Base-by-base conservation (phyloP, 2,113 vertebrate genomes). In the Anarhynchus alexandrinus region DNA sequence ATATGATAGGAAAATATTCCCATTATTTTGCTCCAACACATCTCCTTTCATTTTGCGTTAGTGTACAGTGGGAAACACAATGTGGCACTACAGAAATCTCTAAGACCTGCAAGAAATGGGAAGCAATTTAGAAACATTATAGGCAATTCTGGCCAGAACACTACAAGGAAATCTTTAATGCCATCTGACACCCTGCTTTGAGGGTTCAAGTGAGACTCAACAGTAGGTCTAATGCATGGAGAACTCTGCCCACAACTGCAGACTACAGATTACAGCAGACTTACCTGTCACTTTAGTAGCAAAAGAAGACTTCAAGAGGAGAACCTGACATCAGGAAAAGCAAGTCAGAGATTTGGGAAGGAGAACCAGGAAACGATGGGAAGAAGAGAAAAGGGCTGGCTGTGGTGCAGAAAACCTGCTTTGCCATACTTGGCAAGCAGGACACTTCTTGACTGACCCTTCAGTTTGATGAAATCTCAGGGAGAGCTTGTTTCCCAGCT, bases 141-240 rank as follows among this genome's bases (percentile, higher is more conserved):
- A 55, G 19, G 40, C 26, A 65, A 10, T 27, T 81, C 43, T 34
- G 64, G 20, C 34, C 12, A 62, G 42, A 90, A 40, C 3, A 58
- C 3, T 27, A 13, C 4, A 30, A 76, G 15, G 26, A 59, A 38
- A 82, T 42, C 6, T 5, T 62, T 10, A 11, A 38, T 65, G 83
- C 77, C 40, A 72, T 7, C 55, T 36, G 5, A 69, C 76, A 29
- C 23, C 8, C 38, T 54, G 32, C 55, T 82, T 54, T 20, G 29
- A 34, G 13, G 12, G 45, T 58, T 78, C 34, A 69, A 62, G 10
- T 14, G 26, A 85, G 12, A 79, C 8, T 7, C 22, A 93, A 18
- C 2, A 14, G 4, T 15, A 34, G 10, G 47, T 32, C 25, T 67
- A 27, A 62, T 0, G 16, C 6, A 55, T 1, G 12, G 23, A 17